These are phyloP conservation scores for Phalacrocorax aristotelis DNA, from an alignment of 2,113 vertebrate species.

Conservation along the genomic window DNA sequence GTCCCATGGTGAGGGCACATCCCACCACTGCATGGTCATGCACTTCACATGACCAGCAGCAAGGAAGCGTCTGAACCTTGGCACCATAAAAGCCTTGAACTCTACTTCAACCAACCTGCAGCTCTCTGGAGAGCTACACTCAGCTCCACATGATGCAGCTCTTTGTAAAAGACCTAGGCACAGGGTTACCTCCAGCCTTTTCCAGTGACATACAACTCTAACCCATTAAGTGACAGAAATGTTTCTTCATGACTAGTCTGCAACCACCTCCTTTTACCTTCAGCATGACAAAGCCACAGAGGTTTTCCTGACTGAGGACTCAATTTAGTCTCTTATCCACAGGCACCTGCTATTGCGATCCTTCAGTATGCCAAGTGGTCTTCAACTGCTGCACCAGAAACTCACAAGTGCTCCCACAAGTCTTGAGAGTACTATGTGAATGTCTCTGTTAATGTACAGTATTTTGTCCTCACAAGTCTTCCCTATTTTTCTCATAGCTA, in stretches of 20 bases:
- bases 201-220: neutral
- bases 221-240: neutral
- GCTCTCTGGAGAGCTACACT: neutral
- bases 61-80: neutral
- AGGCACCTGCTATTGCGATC: neutral
- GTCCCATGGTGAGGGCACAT: neutral
- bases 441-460: neutral
- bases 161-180: neutral
- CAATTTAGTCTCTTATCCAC: neutral
- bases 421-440: neutral
- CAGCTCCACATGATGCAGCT: neutral
- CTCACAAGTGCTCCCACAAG: neutral
- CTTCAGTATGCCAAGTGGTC: neutral
- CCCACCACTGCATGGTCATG: accelerated
- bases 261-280: neutral
- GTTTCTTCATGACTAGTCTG: neutral
- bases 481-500: neutral
- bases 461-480: neutral
- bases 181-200: neutral
- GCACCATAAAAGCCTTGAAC: neutral
- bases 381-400: neutral
- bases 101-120: neutral
- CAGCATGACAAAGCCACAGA: neutral
- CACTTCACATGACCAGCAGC: neutral
- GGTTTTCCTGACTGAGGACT: neutral